Evolutionary conservation across 2,888 invertebrate genomes (phyloP), one percentile per base, ranked within the genome.

Genomic region (Diogma glabrata): DNA sequence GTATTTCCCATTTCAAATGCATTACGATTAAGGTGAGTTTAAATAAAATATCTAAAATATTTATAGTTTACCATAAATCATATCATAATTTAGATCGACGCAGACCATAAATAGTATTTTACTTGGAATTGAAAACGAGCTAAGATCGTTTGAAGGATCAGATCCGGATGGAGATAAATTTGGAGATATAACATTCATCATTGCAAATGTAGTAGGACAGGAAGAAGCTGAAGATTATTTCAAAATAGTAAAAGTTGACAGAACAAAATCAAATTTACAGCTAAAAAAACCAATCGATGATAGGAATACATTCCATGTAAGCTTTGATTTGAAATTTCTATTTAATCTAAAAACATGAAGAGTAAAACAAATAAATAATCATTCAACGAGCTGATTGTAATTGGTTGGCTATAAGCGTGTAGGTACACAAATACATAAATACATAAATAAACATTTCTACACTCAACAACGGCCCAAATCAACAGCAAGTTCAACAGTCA

Each of bases 161-260:
- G 80, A 80, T 60, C 70, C 72, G 19, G 79, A 79, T 58, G 74
- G 74, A 1, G 71, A 76, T 0, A 63, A 72, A 17, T 80, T 78
- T 38, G 81, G 78, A 43, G 58, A 62, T 5, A 74, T 79, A 14
- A 68, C 66, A 9, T 79, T 78, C 59, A 60, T 64, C 28, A 62
- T 76, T 3, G 55, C 56, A 0, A 72, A 71, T 4, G 57, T 71
- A 50, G 69, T n/a, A 12, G 43, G 22, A 10, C 23, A n/a, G 24
- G 38, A 50, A 47, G 54, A 61, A 43, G 43, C 20, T 26, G 53
- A 56, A 28, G 22, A 43, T 14, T 58, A 53, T 51, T 63, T 63
- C 52, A 50, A 56, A 22, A 48, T 63, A 12, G 20, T 48, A 3
- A 58, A 59, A 45, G 57, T 59, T 23, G 51, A 53, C 3, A 52